Base-by-base conservation (phyloP, 2,797 vertebrate species). In the Crypturellus tataupa region DNA sequence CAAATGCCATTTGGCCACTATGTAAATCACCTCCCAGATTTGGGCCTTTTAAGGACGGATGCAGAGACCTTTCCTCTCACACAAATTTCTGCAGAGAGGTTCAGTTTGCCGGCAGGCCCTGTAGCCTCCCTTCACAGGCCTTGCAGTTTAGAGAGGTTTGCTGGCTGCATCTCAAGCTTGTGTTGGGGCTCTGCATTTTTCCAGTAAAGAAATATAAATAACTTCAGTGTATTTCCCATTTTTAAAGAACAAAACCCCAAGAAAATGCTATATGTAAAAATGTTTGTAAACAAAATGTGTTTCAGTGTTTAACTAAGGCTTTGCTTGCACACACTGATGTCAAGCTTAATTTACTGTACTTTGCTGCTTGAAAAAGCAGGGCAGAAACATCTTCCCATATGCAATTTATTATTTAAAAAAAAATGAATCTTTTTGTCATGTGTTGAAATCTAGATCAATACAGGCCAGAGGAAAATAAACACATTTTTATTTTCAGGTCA, bases 291-390 rank as follows among this genome's bases (percentile, higher is more conserved):
- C 64, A 90, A 88, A 90, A 80, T 31, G 18, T 40, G 18, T 56
- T 94, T 84, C 39, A 56, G 67, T 76, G 80, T 87, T 90, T 86
- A 72, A 44, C 31, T 75, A 70, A 84, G 46, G 6, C 9, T 93
- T 91, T 88, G 68, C 55, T 80, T 55, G 75, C 23, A 62, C 56
- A 39, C 37, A 40, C 16, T 42, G 59, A 80, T 42, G 29, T 51
- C 73, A 88, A 72, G 42, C 16, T 82, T 81, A 82, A 85, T 90
- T 93, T 88, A 75, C n/a, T 81, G 42, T 67, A n/a, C 56, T 65
- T 65, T 56, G 6, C 71, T 84, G 39, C 64, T 90, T 85, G 20
- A 84, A 84, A 87, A 94, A 79, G 39, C 67, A 69, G 19, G 15
- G 39, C 20, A 95, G 73, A 88, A 88, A 3, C 39, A 80, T 86